A percentile compares a stretch with the other conserved stretches of the same genome.
These are phyloP conservation scores for Nymphalis polychloros DNA, from an alignment of 2,888 invertebrate genomes.

Conservation along the genomic window DNA sequence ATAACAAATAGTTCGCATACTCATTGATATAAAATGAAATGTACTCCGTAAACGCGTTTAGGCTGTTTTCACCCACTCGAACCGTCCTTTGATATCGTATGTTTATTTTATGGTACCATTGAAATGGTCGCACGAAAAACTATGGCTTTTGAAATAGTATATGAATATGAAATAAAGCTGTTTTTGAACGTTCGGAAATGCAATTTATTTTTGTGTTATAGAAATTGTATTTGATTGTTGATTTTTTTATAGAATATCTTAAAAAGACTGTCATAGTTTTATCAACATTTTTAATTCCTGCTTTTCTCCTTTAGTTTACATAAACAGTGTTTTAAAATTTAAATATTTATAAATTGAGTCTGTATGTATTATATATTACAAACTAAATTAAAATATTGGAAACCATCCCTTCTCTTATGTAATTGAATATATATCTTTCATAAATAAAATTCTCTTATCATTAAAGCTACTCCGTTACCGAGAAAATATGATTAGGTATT, in stretches of 20 bases:
- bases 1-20: neutral
- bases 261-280: too few species aligned
- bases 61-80: constrained; percentile 22
- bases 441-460: neutral
- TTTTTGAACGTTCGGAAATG: neutral
- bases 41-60: constrained; percentile 22
- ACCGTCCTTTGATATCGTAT: constrained; percentile 25
- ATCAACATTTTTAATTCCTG: too few species aligned
- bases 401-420: too few species aligned
- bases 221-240: neutral
- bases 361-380: too few species aligned
- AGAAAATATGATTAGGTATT: constrained; percentile 17
- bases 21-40: constrained; percentile 18
- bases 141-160: constrained; percentile 4
- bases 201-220: neutral
- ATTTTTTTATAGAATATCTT: neutral
- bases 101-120: constrained; percentile 30
- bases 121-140: constrained; percentile 13
- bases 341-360: too few species aligned
- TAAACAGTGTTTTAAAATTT: too few species aligned
- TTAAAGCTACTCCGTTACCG: neutral
- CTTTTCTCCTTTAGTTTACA: too few species aligned
- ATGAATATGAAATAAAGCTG: neutral
- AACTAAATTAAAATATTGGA: too few species aligned
- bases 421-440: neutral